Base-by-base conservation (phyloP, 2,888 invertebrate species). In the Plutella xylostella region DNA sequence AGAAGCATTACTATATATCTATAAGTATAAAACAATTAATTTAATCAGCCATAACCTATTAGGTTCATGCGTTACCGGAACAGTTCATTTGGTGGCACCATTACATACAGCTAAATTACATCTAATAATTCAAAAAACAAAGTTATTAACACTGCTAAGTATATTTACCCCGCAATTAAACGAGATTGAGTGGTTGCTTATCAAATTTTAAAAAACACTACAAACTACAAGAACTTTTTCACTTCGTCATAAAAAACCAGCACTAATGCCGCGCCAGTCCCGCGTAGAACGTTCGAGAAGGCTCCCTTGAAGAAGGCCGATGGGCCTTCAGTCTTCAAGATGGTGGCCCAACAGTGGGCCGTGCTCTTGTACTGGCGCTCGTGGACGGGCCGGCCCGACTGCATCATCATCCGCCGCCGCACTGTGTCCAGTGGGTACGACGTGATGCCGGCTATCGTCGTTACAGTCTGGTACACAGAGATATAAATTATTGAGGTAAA, bases 371-470 rank as follows among this genome's bases (percentile, higher is more conserved):
- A 97, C 61, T 90, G 78, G 50, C 94, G 88, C 54, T 96, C 93
- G 43, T 86, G 72, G 62, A 87, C 85, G 50, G 89, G 89, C 55
- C 91, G 88, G 33, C 95, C 95, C 48, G 96, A 96, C 83, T 97
- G 97, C 97, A 98, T 98, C 97, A 98, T 98, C 95, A 98, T 94
- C 68, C 97, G 91, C 80, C 98, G 89, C 60, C 97, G 89, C 63
- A 93, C 92, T 44, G 97, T 97, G 75, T 98, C 97, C 78, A 98
- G 90, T 50, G 97, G 97, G 85, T 98, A 97, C 30, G 97, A 97
- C 30, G 94, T 86, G 60, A 98, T 90, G 61, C 97, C 97, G 48
- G 97, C 92, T 52, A 92, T 83, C 46, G 96, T 85, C 1, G 84
- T 85, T 46, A 85, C 84, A 63, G 88, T 80, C 93, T 82, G 61